phyloP scores from a whole-genome alignment of 2,888 invertebrate genomes.

The Agrochola lota region DNA sequence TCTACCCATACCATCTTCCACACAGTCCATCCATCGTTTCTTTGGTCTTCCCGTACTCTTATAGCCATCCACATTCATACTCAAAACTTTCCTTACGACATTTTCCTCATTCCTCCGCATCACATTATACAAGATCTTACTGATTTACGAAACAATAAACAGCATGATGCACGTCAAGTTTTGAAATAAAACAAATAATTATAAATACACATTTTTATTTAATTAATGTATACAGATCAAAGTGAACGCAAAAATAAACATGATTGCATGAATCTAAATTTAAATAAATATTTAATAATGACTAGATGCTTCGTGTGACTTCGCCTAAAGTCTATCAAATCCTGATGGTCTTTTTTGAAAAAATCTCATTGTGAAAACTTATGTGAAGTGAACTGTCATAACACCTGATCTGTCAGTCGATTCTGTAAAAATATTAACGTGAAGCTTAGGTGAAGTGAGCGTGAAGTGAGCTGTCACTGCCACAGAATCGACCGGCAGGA shows the following conservation, averaged over 20 bases:
- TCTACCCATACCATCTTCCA: no score
- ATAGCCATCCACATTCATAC: no score
- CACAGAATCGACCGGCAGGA: no score
- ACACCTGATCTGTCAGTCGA: no score
- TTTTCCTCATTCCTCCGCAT: no score
- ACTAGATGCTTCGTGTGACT: not conserved
- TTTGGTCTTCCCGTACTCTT: no score
- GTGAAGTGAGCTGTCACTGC: no score
- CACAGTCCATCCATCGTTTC: no score
- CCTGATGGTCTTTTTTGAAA: no score
- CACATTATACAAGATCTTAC: not conserved
- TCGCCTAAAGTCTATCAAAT: not conserved
- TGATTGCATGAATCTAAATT: slow-evolving; percentile 19
- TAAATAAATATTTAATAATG: not conserved
- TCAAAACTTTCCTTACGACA: no score
- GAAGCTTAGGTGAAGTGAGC: no score
- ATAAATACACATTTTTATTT: not conserved
- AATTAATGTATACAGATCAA: not conserved
- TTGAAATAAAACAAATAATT: slow-evolving; percentile 27
- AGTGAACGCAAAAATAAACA: slow-evolving; percentile 16
- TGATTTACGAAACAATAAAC: not conserved
- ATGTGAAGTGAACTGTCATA: not conserved
- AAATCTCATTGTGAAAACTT: not conserved
- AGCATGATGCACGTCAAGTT: not conserved
- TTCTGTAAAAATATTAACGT: no score